Conservation (phyloP, 2,888 invertebrate genomes). For the Ligdia adustata region DNA sequence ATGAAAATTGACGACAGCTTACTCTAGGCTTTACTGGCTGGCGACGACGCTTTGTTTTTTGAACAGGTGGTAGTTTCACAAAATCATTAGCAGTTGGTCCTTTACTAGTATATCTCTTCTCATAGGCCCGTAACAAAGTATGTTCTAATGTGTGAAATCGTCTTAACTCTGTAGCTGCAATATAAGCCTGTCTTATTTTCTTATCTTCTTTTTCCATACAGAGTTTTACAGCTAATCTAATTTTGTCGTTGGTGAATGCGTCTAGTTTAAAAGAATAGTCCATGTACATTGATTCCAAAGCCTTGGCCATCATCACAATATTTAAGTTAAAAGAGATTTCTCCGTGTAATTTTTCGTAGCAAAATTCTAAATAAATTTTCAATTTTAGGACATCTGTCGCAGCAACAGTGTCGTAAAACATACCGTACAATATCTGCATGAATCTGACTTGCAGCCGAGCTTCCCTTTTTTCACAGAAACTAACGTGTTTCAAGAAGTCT, state of each 20-base stretch:
- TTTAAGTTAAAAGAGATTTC: slow-evolving; percentile 84
- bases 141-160: slow-evolving; percentile 74
- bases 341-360: slow-evolving; percentile 84
- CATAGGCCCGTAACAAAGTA: slow-evolving; percentile 68
- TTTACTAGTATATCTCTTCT: slow-evolving; percentile 33
- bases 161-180: slow-evolving; percentile 83
- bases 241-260: slow-evolving; percentile 77
- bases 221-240: slow-evolving; percentile 77
- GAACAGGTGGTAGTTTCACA: slow-evolving; percentile 14
- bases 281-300: slow-evolving; percentile 83
- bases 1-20: slow-evolving; percentile 28
- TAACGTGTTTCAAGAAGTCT: slow-evolving; percentile 50
- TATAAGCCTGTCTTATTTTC: slow-evolving; percentile 78
- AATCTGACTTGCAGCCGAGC: slow-evolving; percentile 79
- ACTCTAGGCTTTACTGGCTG: slow-evolving; percentile 11
- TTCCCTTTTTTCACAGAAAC: slow-evolving; percentile 79
- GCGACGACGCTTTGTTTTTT: slow-evolving; percentile 21
- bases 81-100: neutral
- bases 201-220: slow-evolving; percentile 77
- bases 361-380: slow-evolving; percentile 85
- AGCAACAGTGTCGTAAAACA: slow-evolving; percentile 83
- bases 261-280: slow-evolving; percentile 80
- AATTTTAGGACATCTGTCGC: slow-evolving; percentile 83
- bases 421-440: slow-evolving; percentile 79
- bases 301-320: slow-evolving; percentile 81